Evolutionary conservation across 2,113 vertebrate genomes (phyloP).

Genomic region (Plotosus lineatus): DNA sequence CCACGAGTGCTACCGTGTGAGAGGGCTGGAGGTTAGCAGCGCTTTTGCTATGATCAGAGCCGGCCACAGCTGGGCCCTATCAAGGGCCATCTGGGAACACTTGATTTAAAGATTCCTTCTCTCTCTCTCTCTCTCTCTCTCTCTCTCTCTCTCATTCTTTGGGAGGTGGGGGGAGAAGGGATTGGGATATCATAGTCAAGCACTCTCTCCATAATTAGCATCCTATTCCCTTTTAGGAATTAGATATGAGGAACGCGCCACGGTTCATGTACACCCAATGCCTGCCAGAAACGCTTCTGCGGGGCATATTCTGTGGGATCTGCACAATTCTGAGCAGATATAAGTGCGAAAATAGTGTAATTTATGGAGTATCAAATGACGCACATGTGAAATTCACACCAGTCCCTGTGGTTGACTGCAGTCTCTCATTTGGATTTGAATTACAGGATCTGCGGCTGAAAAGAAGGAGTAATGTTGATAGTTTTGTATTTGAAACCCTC

Average conservation of each 20-base stretch:
- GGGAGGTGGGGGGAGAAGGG: too few relatives aligned
- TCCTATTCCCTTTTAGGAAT: constrained; percentile 66
- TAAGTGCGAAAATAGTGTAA: constrained; percentile 16
- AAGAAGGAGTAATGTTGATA: constrained; percentile 11
- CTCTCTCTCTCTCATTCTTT: constrained; percentile 33
- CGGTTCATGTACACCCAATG: constrained; percentile 8
- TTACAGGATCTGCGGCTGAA: constrained; percentile 34
- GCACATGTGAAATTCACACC: constrained; percentile 56
- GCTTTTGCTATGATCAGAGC: constrained; percentile 48
- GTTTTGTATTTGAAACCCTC: constrained; percentile 27
- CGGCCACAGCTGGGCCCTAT: constrained; percentile 71
- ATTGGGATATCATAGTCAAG: constrained; percentile 56
- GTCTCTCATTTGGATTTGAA: constrained; percentile 25
- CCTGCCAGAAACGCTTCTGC: constrained; percentile 14
- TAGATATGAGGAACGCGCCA: constrained; percentile 59
- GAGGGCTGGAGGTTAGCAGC: constrained; percentile 42
- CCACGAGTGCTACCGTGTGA: constrained; percentile 39
- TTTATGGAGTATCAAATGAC: constrained; percentile 51
- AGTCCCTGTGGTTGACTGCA: constrained; percentile 9
- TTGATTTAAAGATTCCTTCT: constrained; percentile 72
- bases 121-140: constrained; percentile 45
- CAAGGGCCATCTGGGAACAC: constrained; percentile 73
- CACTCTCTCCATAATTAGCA: constrained; percentile 65
- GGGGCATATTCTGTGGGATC: constrained; percentile 29
- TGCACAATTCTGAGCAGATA: constrained; percentile 16